Base-by-base conservation (phyloP, 2,888 invertebrate genomes). In the Allophyes oxyacanthae region DNA sequence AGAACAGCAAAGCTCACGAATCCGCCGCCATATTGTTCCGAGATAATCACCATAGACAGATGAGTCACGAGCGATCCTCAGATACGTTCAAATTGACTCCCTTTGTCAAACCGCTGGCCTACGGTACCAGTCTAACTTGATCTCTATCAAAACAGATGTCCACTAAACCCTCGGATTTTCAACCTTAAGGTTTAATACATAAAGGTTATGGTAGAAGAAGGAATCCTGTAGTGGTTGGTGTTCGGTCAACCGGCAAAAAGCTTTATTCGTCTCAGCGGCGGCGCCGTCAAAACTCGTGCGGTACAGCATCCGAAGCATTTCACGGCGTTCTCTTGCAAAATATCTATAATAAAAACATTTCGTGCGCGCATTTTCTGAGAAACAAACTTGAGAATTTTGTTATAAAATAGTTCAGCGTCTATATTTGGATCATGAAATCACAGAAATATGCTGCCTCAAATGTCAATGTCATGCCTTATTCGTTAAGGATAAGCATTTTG, bases 61-160 rank as follows among this genome's bases (percentile, higher is more conserved):
- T 87, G 90, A 91, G 84, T 91, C 92, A 92, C 91, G 91, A 89
- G 56, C 84, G 86, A 88, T 88, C 78, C 78, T 71, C 70, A 85
- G 91, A 90, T 89, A 88, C 77, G 84, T 85, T 85, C 79, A 83
- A 88, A 87, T 88, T 79, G 84, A 81, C 82, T 86, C 83, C 86
- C 88, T 91, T 92, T 91, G 91, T 90, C 90, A 89, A 86, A 84
- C 84, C 83, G 81, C 81, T 75, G 66, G 49, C 58, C 70, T 64
- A 70, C 62, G 70, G 64, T 63, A 64, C 81, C 71, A 75, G 33
- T 57, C 8, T 66, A 66, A 72, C 67, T 66, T 67, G 75, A 72
- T 66, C 76, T 63, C 64, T 70, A 70, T 64, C 69, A 43, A 65
- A 55, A 70, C 60, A 60, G 49, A 58, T 63, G 55, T 44, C 4